Conservation (phyloP, 35 echinoderm and acorn worm genomes). For the Ophiothrix spiculata region DNA sequence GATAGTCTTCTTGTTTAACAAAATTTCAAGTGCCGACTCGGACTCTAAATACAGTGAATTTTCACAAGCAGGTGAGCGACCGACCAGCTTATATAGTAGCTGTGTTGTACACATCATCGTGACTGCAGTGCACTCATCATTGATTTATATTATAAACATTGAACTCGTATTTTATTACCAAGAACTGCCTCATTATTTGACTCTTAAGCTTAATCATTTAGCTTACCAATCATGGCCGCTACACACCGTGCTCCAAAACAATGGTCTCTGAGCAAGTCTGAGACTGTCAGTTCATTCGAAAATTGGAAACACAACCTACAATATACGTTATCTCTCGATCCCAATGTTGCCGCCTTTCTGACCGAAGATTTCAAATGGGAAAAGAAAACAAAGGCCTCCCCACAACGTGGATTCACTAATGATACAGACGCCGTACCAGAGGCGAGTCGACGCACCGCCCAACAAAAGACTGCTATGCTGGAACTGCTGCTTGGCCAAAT, state of each 20-base stretch:
- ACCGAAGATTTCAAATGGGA: slow-evolving; percentile 27
- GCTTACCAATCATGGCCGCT: too few relatives aligned
- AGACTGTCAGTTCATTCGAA: slow-evolving; percentile 46
- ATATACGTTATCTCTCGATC: slow-evolving; percentile 60
- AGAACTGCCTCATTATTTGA: too few relatives aligned
- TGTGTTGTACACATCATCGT: too few relatives aligned
- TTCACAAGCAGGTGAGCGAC: too few relatives aligned
- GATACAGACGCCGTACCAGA: not conserved
- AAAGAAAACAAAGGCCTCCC: slow-evolving; percentile 3
- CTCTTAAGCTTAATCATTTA: too few relatives aligned
- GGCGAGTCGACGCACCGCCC: not conserved
- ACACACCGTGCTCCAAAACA: slow-evolving; percentile 28
- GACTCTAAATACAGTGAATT: too few relatives aligned
- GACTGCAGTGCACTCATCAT: too few relatives aligned
- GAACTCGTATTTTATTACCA: too few relatives aligned
- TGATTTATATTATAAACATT: too few relatives aligned
- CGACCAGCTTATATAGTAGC: too few relatives aligned
- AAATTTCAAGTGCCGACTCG: too few relatives aligned
- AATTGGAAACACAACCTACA: slow-evolving; percentile 36
- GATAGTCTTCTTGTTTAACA: too few relatives aligned
- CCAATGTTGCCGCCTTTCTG: slow-evolving; percentile 55
- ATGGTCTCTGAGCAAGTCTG: slow-evolving; percentile 33
- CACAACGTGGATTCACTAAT: slow-evolving; percentile 7
- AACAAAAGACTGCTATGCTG: slow-evolving; percentile 10
- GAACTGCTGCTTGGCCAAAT: slow-evolving; percentile 54